These are phyloP conservation scores for Falcaria lacertinaria DNA, from an alignment of 2,888 invertebrate species.

Conservation along the genomic window DNA sequence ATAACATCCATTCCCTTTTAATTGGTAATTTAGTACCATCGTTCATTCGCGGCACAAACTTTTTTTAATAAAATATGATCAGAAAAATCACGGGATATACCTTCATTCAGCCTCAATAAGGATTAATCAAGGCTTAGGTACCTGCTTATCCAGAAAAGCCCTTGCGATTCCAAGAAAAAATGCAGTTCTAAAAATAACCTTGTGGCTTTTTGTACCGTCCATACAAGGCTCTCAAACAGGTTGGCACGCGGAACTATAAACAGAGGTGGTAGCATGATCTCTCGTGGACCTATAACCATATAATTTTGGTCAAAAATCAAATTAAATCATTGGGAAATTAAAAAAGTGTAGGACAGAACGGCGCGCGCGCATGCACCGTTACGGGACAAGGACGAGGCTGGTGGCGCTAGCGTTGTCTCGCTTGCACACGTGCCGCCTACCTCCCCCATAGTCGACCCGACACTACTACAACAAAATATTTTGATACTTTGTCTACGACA, in stretches of 20 bases:
- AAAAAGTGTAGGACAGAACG: constrained; percentile 49
- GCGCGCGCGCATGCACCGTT: constrained; percentile 60
- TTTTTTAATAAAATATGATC: too few relatives aligned
- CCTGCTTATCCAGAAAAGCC: constrained; percentile 27
- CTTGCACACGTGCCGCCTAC: constrained; percentile 59
- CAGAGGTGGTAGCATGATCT: constrained; percentile 23
- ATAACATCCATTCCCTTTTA: neutral
- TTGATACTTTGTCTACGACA: constrained; percentile 53
- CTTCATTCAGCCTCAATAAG: constrained; percentile 10
- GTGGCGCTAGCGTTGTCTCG: constrained; percentile 33
- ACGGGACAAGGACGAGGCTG: constrained; percentile 29
- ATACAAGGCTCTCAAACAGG: constrained; percentile 5
- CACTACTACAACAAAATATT: constrained; percentile 31
- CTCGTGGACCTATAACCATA: constrained; percentile 29
- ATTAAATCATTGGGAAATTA: constrained; percentile 47
- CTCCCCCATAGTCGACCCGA: constrained; percentile 48
- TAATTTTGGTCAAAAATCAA: constrained; percentile 52
- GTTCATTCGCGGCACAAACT: too few relatives aligned
- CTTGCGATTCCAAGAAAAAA: constrained; percentile 29
- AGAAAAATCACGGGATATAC: too few relatives aligned
- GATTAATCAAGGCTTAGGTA: constrained; percentile 5
- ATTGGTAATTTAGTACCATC: too few relatives aligned
- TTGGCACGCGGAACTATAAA: neutral
- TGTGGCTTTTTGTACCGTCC: neutral
- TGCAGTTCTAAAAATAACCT: constrained; percentile 29